Conservation (phyloP, 2,888 invertebrate genomes). For the Standfussiana lucernea region DNA sequence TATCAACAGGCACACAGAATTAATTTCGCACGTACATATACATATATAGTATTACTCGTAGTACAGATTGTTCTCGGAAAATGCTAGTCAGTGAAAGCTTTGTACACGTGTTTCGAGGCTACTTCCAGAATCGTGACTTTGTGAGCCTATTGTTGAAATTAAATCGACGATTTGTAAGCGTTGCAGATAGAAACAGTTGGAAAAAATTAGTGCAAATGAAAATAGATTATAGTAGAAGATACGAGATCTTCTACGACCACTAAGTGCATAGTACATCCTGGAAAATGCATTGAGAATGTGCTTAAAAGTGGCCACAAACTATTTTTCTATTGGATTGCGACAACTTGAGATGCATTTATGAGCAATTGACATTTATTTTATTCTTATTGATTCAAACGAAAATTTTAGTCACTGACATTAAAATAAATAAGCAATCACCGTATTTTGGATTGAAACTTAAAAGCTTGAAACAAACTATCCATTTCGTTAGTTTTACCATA, state of each 20-base stretch:
- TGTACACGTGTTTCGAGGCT: slow-evolving; percentile 3
- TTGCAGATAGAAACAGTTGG: background rate
- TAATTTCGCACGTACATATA: background rate
- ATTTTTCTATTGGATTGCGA: background rate
- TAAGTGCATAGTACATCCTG: background rate
- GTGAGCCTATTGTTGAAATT: slow-evolving; percentile 25
- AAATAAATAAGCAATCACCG: background rate
- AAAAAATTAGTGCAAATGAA: background rate
- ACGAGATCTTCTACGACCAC: background rate
- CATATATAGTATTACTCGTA: too few species aligned
- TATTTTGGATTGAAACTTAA: background rate
- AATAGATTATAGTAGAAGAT: background rate
- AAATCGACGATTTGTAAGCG: slow-evolving; percentile 7
- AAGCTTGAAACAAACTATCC: too few species aligned
- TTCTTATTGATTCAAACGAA: too few species aligned
- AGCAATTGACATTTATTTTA: background rate
- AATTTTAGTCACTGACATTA: too few species aligned
- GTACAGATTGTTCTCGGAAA: background rate
- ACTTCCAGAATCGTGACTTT: slow-evolving; percentile 35
- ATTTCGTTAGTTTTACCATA: background rate
- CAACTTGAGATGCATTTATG: background rate
- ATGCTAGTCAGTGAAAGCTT: slow-evolving; percentile 28
- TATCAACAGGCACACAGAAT: background rate
- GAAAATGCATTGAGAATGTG: background rate
- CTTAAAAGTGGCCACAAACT: background rate